Evolutionary conservation across 1,140 invertebrate genomes (phyloP).

Genomic region (Akabosia matsudoensis): DNA sequence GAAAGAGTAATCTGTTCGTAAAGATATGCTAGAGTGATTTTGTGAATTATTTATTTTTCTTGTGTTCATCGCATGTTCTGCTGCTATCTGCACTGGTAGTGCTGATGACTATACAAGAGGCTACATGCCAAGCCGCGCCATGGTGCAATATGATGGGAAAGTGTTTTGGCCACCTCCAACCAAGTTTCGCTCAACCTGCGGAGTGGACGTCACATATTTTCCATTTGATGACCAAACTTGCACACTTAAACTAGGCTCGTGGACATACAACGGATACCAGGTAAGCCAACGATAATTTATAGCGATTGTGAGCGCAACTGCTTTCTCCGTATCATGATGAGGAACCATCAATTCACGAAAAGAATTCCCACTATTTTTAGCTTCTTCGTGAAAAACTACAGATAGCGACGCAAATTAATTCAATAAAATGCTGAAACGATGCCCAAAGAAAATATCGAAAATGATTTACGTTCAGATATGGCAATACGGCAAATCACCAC

Average conservation of each 20-base stretch:
- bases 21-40: not conserved
- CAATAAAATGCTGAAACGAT: not conserved
- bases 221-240: conserved; percentile 63
- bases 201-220: conserved; percentile 60
- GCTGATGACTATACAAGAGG: conserved; percentile 58
- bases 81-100: conserved; percentile 47
- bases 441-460: too few relatives aligned
- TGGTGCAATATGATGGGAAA: conserved; percentile 56
- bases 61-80: not conserved
- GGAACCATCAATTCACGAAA: not conserved
- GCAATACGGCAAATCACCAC: too few relatives aligned
- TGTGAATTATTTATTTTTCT: not conserved
- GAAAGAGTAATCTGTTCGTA: not conserved
- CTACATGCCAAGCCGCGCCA: conserved; percentile 58
- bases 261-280: conserved; percentile 62
- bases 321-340: too few relatives aligned
- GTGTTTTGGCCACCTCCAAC: conserved; percentile 62
- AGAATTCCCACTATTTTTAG: not conserved
- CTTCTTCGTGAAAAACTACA: not conserved
- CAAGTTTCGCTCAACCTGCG: conserved; percentile 54
- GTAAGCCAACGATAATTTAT: conserved; percentile 51
- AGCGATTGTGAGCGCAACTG: too few relatives aligned
- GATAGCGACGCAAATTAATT: not conserved
- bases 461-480: too few relatives aligned
- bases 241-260: conserved; percentile 61